phyloP scores from a whole-genome alignment of 1,140 invertebrate species.

The Chlorops oryzae region DNA sequence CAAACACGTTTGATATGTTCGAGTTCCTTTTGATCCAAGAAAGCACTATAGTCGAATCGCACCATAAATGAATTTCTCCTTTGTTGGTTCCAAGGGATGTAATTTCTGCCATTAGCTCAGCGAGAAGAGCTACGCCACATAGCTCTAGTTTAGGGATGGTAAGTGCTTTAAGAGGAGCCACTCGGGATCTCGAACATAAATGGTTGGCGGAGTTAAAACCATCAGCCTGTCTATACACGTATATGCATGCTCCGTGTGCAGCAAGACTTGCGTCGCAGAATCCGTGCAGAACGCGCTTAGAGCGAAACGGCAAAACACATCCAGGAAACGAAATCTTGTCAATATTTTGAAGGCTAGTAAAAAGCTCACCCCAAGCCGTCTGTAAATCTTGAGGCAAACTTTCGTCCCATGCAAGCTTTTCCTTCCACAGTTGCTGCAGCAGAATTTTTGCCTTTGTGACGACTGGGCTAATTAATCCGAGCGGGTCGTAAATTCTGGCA shows the following conservation, averaged over 20 bases:
- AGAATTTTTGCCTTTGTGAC: conserved; percentile 5
- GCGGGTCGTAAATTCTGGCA: conserved; percentile 5
- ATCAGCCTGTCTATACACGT: conserved; percentile 18
- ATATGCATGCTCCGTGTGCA: conserved; percentile 41
- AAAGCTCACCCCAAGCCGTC: no score
- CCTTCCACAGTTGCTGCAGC: conserved; percentile 4
- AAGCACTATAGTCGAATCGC: conserved; percentile 33
- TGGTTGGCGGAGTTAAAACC: conserved; percentile 17
- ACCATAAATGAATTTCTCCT: conserved; percentile 21
- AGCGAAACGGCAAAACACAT: not conserved
- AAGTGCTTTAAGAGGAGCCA: conserved; percentile 30
- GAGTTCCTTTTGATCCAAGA: conserved; percentile 25
- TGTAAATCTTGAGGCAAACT: not conserved
- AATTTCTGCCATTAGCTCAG: conserved; percentile 20
- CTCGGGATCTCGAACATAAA: conserved; percentile 32
- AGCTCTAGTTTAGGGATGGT: conserved; percentile 32
- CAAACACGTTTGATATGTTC: conserved; percentile 23
- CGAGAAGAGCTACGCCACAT: conserved; percentile 21
- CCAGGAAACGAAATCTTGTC: not conserved
- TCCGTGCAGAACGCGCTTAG: conserved; percentile 20
- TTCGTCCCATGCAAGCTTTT: conserved; percentile 1
- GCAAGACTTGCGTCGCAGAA: conserved; percentile 44
- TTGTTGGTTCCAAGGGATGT: conserved; percentile 1
- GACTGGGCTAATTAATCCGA: conserved; percentile 1
- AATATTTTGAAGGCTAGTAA: no score